A percentile compares a stretch with the other conserved stretches of the same genome.
phyloP scores from a whole-genome alignment of 1,140 invertebrate species.

The Drosophila lini region DNA sequence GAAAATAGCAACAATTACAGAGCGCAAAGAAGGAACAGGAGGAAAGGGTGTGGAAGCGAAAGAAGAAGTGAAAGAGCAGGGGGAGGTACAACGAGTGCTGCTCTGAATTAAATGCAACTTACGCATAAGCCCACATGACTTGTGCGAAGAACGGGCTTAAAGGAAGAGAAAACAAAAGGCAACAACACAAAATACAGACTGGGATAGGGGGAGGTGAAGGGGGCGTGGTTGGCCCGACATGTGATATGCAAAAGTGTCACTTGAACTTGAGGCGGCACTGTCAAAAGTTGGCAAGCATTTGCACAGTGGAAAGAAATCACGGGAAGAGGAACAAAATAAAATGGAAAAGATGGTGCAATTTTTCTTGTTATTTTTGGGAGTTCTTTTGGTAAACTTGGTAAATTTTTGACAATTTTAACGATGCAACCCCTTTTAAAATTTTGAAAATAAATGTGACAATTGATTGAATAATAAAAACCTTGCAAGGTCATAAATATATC shows the following conservation, averaged over 20 bases:
- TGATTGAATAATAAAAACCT: too few relatives aligned
- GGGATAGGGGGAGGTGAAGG: background rate
- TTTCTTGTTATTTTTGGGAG: too few relatives aligned
- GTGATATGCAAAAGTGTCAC: slow-evolving; percentile 76
- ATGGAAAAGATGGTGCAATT: too few relatives aligned
- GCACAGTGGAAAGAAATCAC: slow-evolving; percentile 8
- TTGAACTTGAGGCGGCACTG: slow-evolving; percentile 69
- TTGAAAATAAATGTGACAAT: too few relatives aligned
- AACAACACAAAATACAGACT: background rate
- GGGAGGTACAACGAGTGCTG: slow-evolving; percentile 9
- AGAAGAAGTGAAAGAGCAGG: background rate
- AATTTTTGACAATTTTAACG: too few relatives aligned
- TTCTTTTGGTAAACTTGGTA: too few relatives aligned
- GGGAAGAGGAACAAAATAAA: background rate
- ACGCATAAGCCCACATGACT: slow-evolving; percentile 60
- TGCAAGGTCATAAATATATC: too few relatives aligned
- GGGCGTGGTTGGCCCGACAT: slow-evolving; percentile 50
- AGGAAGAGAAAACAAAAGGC: slow-evolving; percentile 30
- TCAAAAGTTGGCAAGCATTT: slow-evolving; percentile 22
- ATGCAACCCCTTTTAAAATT: too few relatives aligned
- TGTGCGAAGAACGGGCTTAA: slow-evolving; percentile 15
- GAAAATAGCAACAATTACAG: slow-evolving; percentile 35
- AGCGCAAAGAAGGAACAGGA: background rate
- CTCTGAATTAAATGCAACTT: slow-evolving; percentile 74
- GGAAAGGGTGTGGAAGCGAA: background rate